Conservation (phyloP, 2,888 invertebrate species). For the Patella ulyssiponensis region DNA sequence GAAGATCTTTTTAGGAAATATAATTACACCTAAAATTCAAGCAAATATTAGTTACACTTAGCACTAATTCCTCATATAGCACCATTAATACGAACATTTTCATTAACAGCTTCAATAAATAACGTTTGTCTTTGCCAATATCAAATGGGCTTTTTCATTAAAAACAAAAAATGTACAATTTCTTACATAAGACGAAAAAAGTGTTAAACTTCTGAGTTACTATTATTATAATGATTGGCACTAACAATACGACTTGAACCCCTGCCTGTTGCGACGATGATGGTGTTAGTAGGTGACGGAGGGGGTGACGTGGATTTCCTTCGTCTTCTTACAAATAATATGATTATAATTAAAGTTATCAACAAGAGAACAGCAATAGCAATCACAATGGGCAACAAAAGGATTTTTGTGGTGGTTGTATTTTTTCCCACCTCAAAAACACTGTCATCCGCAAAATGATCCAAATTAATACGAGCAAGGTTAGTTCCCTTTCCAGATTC, state of each 20-base stretch:
- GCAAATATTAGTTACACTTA: too few species aligned
- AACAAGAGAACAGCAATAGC: constrained; percentile 51
- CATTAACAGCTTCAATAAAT: too few species aligned
- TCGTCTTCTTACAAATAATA: constrained; percentile 50
- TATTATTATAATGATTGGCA: constrained; percentile 31
- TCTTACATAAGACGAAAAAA: background rate
- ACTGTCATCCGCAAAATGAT: constrained; percentile 37
- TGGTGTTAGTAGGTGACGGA: constrained; percentile 58
- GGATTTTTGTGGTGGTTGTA: constrained; percentile 35
- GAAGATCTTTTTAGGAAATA: too few species aligned
- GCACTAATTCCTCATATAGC: too few species aligned
- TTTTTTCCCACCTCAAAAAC: constrained; percentile 45
- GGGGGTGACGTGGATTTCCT: constrained; percentile 57
- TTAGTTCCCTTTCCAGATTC: constrained; percentile 59
- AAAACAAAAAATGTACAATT: too few species aligned
- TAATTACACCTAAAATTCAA: too few species aligned
- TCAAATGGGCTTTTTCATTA: too few species aligned
- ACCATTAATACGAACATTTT: too few species aligned
- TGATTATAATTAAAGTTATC: constrained; percentile 46
- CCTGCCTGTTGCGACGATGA: constrained; percentile 51
- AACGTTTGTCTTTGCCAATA: too few species aligned
- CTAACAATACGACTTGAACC: constrained; percentile 39
- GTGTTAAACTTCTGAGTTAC: constrained; percentile 41
- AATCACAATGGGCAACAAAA: constrained; percentile 54
- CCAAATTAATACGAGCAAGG: constrained; percentile 54